phyloP scores from a whole-genome alignment of 2,888 invertebrate species.

The Sarcophaga variegata region DNA sequence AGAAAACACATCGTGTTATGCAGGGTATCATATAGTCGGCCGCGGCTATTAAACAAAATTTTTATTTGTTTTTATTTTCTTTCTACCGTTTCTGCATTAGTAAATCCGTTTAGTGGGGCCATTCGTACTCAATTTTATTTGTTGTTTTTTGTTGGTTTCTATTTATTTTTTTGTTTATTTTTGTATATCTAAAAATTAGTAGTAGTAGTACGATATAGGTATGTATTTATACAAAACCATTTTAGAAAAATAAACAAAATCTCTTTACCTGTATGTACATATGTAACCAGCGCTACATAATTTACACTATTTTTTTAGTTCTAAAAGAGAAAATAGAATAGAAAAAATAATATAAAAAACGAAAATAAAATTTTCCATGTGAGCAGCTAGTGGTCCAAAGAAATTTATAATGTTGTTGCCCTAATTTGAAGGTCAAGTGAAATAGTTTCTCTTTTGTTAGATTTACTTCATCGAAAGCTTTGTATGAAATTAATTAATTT shows the following conservation, averaged over 20 bases:
- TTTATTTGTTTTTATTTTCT: conserved; percentile 4
- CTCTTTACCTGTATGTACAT: background rate
- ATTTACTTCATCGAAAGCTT: background rate
- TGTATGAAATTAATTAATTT: too few relatives aligned
- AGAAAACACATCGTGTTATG: too few relatives aligned
- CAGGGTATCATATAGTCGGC: too few relatives aligned
- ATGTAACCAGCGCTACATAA: background rate
- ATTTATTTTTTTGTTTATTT: background rate
- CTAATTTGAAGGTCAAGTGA: conserved; percentile 17
- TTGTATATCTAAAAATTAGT: background rate
- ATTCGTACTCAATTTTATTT: conserved; percentile 28
- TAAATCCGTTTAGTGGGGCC: conserved; percentile 40
- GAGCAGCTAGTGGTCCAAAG: conserved; percentile 5
- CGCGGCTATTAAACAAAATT: background rate
- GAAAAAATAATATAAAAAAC: background rate
- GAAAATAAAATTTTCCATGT: conserved; percentile 4
- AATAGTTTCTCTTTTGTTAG: background rate
- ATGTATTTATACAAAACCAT: background rate
- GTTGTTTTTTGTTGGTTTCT: conserved; percentile 19
- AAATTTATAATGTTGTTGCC: background rate
- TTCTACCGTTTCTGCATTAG: conserved; percentile 5
- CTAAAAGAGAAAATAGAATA: background rate
- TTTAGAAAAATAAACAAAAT: background rate
- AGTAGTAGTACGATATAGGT: background rate
- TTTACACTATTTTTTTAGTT: conserved; percentile 22